Conservation (phyloP, 2,113 vertebrate genomes). For the Damaliscus lunatus region DNA sequence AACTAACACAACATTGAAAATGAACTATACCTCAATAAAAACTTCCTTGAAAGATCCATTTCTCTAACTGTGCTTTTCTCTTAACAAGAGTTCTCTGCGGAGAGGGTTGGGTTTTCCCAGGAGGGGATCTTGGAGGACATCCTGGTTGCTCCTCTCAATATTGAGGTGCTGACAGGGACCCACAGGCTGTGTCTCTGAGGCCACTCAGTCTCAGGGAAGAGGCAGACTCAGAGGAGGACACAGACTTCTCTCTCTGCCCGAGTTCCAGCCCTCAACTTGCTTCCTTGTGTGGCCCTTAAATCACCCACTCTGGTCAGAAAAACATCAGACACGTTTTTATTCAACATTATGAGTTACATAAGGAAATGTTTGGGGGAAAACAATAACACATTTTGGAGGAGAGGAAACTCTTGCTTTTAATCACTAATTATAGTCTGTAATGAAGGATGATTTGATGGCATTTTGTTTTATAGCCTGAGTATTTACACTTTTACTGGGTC, state of each 20-base stretch:
- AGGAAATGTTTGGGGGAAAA: slow-evolving; percentile 3
- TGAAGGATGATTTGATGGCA: slow-evolving; percentile 25
- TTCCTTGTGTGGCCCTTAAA: slow-evolving; percentile 50
- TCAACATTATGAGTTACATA: slow-evolving; percentile 39
- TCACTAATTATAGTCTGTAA: slow-evolving; percentile 34
- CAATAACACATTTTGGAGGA: neutral
- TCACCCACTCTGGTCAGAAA: slow-evolving; percentile 53
- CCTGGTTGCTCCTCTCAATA: neutral
- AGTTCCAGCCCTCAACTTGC: slow-evolving; percentile 48
- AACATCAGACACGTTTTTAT: slow-evolving; percentile 43
- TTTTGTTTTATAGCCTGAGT: slow-evolving; percentile 23
- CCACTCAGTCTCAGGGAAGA: neutral
- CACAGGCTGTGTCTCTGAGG: neutral
- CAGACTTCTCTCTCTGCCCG: slow-evolving; percentile 58
- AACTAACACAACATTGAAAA: neutral
- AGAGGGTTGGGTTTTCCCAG: neutral
- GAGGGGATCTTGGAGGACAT: slow-evolving; percentile 33
- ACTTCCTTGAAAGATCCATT: neutral
- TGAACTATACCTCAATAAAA: neutral
- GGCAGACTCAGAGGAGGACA: neutral
- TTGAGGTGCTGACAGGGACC: slow-evolving; percentile 24
- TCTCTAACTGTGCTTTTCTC: neutral
- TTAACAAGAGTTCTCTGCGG: neutral
- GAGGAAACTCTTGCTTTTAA: slow-evolving; percentile 37
- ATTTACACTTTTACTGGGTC: slow-evolving; percentile 9